These are phyloP conservation scores for Sinocyclocheilus anshuiensis DNA, from an alignment of 2,113 vertebrate genomes.

Conservation along the genomic window DNA sequence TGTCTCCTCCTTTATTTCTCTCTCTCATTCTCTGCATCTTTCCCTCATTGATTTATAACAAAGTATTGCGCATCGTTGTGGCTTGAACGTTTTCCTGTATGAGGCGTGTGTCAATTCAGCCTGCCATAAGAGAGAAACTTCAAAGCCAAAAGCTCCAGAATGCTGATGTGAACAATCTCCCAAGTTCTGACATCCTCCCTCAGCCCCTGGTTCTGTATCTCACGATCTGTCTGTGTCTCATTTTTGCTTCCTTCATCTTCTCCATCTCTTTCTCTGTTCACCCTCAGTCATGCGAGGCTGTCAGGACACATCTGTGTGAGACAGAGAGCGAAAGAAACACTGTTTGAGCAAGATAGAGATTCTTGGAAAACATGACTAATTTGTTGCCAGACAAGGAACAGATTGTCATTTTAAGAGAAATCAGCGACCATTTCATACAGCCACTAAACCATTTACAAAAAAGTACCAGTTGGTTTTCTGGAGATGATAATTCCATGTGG, in stretches of 20 bases:
- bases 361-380: conserved; percentile 8
- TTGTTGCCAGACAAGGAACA: not conserved
- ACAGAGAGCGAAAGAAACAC: not conserved
- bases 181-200: conserved; percentile 20
- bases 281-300: conserved; percentile 24
- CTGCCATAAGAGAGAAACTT: conserved; percentile 19
- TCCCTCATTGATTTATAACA: not conserved
- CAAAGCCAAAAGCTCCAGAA: conserved; percentile 37
- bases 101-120: conserved; percentile 13
- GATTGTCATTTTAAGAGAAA: not conserved
- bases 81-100: not conserved
- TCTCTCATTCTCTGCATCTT: not conserved
- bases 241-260: conserved; percentile 17
- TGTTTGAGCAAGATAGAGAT: conserved; percentile 1
- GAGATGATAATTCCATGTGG: not conserved
- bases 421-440: not conserved
- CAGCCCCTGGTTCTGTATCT: conserved; percentile 20
- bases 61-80: not conserved
- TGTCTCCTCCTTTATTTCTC: not conserved
- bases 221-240: conserved; percentile 28
- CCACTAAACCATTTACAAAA: not conserved
- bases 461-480: not conserved
- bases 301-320: conserved; percentile 24
- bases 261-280: conserved; percentile 31
- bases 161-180: conserved; percentile 19